phyloP scores from a whole-genome alignment of 2,113 vertebrate genomes.

The Cercocebus atys region DNA sequence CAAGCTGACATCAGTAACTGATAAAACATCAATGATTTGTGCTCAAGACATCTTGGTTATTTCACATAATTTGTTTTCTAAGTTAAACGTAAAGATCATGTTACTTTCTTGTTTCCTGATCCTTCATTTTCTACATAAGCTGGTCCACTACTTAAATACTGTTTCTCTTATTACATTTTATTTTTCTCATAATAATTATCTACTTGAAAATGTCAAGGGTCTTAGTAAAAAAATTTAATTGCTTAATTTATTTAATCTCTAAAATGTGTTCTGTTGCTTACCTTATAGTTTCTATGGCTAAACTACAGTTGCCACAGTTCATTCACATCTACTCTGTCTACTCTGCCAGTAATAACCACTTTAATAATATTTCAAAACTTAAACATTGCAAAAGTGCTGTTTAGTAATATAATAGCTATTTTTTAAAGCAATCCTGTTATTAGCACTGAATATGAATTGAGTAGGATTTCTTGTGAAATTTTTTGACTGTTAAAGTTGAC shows the following conservation, averaged over 20 bases:
- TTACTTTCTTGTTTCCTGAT: background rate
- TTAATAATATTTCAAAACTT: conserved; percentile 37
- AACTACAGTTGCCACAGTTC: background rate
- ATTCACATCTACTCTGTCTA: conserved; percentile 46
- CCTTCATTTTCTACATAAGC: background rate
- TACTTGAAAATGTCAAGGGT: background rate
- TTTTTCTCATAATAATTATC: background rate
- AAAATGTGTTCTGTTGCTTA: background rate
- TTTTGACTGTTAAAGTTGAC: conserved; percentile 7
- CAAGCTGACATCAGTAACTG: conserved; percentile 21
- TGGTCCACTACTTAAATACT: background rate
- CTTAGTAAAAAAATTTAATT: conserved; percentile 28
- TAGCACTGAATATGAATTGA: background rate
- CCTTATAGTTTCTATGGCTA: background rate
- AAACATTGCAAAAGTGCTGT: background rate
- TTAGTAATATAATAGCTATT: background rate
- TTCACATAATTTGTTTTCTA: conserved; percentile 11
- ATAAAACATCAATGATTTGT: background rate
- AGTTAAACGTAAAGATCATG: background rate
- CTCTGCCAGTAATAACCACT: background rate
- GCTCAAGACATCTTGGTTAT: background rate
- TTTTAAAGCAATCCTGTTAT: conserved; percentile 1
- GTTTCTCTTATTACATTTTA: background rate
- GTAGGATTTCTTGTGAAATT: background rate
- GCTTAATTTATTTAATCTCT: conserved; percentile 21